phyloP scores from a whole-genome alignment of 1,140 invertebrate genomes.

The Anastrepha ludens region DNA sequence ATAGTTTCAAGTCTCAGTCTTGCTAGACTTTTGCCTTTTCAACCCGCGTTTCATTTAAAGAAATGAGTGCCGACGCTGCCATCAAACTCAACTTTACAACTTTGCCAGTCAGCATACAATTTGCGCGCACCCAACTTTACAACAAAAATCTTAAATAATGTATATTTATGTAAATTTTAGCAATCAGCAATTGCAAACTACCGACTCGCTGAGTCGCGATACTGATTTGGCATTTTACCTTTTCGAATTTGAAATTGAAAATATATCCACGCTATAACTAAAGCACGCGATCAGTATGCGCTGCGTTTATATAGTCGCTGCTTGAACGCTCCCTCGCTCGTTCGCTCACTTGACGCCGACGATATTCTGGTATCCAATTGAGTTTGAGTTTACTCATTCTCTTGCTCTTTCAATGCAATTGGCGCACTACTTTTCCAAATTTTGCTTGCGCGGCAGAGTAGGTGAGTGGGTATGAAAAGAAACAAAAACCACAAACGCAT shows the following conservation, averaged over 20 bases:
- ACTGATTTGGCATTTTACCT: constrained; percentile 46
- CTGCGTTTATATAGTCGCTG: constrained; percentile 57
- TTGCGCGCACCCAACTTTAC: not conserved
- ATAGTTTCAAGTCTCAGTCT: not conserved
- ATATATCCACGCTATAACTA: constrained; percentile 58
- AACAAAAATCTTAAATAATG: not conserved
- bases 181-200: not conserved
- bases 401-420: constrained; percentile 4
- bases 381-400: not conserved
- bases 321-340: constrained; percentile 52
- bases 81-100: not conserved
- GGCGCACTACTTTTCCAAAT: constrained; percentile 19
- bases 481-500: not conserved
- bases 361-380: constrained; percentile 44
- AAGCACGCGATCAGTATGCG: constrained; percentile 56
- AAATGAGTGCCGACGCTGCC: not conserved
- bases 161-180: constrained; percentile 36
- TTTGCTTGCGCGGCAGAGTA: constrained; percentile 3
- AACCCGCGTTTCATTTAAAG: not conserved
- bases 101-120: not conserved
- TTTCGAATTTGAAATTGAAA: constrained; percentile 40
- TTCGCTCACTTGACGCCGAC: constrained; percentile 31
- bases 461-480: not conserved
- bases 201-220: not conserved
- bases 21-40: not conserved